Conservation (phyloP, 2,888 invertebrate genomes). For the Synergus laeviventris region DNA sequence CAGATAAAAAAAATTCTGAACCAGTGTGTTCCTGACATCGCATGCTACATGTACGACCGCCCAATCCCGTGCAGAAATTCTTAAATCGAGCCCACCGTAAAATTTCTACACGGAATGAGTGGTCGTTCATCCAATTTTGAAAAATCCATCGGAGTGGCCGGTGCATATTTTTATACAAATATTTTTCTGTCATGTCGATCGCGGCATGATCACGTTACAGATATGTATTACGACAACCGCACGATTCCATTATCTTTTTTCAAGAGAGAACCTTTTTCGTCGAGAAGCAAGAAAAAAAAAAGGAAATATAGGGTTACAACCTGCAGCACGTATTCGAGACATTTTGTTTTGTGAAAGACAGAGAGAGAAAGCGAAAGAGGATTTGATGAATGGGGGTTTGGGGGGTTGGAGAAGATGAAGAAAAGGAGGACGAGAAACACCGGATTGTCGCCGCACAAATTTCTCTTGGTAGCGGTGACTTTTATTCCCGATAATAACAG, state of each 20-base stretch:
- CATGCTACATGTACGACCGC: too few relatives aligned
- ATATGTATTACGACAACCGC: slow-evolving; percentile 45
- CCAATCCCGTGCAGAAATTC: too few relatives aligned
- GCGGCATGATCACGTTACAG: neutral
- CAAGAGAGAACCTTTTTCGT: slow-evolving; percentile 46
- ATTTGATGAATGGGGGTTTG: slow-evolving; percentile 46
- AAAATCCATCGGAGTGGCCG: neutral
- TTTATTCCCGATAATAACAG: slow-evolving; percentile 76
- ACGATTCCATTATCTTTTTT: slow-evolving; percentile 61
- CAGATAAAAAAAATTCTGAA: too few relatives aligned
- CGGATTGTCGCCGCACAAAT: slow-evolving; percentile 72
- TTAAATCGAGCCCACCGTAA: too few relatives aligned
- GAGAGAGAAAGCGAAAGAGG: slow-evolving; percentile 48
- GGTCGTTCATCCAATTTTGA: too few relatives aligned
- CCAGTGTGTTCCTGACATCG: too few relatives aligned
- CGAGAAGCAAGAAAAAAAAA: slow-evolving; percentile 42
- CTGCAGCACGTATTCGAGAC: slow-evolving; percentile 55
- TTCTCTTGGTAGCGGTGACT: slow-evolving; percentile 74
- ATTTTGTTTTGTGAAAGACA: slow-evolving; percentile 45
- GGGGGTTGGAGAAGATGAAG: slow-evolving; percentile 38
- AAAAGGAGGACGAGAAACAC: slow-evolving; percentile 51
- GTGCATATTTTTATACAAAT: neutral
- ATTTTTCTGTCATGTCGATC: neutral
- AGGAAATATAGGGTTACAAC: slow-evolving; percentile 49
- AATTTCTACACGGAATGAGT: too few relatives aligned